Conservation (phyloP, 2,797 vertebrate genomes). For the Myotis daubentonii region DNA sequence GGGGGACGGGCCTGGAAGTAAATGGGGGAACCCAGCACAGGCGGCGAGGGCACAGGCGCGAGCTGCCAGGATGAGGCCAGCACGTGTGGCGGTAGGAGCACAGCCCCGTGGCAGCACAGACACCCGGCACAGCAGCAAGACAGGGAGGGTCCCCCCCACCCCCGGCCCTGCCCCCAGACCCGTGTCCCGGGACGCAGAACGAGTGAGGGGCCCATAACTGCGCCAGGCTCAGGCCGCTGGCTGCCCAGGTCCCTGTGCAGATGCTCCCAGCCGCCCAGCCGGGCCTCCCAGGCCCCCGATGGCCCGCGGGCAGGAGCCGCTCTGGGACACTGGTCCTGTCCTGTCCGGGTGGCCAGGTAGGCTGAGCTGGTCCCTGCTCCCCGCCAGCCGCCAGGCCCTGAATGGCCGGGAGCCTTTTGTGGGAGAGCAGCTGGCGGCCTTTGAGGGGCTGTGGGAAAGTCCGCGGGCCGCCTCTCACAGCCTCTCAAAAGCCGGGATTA, state of each 20-base stretch:
- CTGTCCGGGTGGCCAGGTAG: constrained; percentile 70
- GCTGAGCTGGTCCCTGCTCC: constrained; percentile 17
- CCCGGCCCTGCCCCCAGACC: neutral
- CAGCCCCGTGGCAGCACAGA: fast-evolving
- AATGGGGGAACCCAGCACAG: neutral
- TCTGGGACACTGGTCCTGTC: neutral
- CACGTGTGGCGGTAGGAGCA: fast-evolving
- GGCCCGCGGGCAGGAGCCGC: neutral
- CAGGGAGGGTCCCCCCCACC: neutral
- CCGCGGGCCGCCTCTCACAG: constrained; percentile 85
- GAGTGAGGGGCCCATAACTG: neutral
- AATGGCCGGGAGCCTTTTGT: constrained; percentile 83
- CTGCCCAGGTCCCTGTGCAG: neutral
- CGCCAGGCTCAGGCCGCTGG: neutral
- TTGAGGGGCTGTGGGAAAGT: constrained; percentile 90
- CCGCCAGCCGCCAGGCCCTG: constrained; percentile 78
- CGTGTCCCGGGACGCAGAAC: neutral
- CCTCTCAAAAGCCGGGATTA: constrained; percentile 86
- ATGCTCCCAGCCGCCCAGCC: neutral
- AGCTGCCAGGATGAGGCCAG: neutral
- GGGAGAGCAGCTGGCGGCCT: constrained; percentile 88
- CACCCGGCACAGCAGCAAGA: neutral
- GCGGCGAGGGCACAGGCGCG: neutral
- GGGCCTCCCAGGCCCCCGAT: neutral
- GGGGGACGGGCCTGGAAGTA: neutral